phyloP scores from a whole-genome alignment of 1,140 invertebrate species.

The Euborellia annulipes region DNA sequence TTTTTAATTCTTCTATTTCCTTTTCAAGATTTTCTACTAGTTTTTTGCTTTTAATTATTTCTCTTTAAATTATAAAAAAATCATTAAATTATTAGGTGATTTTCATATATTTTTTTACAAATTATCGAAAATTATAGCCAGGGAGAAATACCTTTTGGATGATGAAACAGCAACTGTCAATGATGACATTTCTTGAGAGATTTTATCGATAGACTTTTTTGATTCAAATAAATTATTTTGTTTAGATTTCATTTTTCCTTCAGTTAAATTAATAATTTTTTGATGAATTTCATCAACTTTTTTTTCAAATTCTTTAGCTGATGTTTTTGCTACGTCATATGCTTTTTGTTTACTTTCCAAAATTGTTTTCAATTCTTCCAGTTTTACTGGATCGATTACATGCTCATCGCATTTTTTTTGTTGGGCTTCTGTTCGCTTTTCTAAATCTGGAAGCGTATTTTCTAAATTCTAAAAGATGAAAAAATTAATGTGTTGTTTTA shows the following conservation, averaged over 20 bases:
- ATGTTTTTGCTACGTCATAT: constrained; percentile 41
- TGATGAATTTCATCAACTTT: constrained; percentile 45
- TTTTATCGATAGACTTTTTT: constrained; percentile 50
- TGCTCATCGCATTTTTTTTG: constrained; percentile 44
- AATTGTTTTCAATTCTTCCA: constrained; percentile 34
- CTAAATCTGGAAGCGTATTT: constrained; percentile 34
- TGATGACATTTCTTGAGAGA: constrained; percentile 52
- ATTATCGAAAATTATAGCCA: no score
- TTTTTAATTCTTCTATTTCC: constrained; percentile 48
- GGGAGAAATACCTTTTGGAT: constrained; percentile 59
- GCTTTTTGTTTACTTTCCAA: constrained; percentile 34
- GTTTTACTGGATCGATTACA: constrained; percentile 45
- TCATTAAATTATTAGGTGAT: constrained; percentile 2
- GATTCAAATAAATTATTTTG: constrained; percentile 53
- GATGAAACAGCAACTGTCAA: constrained; percentile 68
- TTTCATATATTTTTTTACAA: no score
- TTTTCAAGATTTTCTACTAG: constrained; percentile 51
- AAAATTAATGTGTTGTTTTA: background rate
- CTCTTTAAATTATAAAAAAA: constrained; percentile 2
- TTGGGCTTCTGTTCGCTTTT: constrained; percentile 52
- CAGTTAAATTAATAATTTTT: constrained; percentile 60
- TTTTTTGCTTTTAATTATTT: constrained; percentile 38
- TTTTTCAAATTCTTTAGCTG: constrained; percentile 38
- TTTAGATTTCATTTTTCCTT: constrained; percentile 48
- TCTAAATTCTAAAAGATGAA: constrained; percentile 25